Percentiles rank a stretch among this genome's conserved stretches.
phyloP scores from a whole-genome alignment of 2,797 vertebrate species.

The Gouania willdenowi region DNA sequence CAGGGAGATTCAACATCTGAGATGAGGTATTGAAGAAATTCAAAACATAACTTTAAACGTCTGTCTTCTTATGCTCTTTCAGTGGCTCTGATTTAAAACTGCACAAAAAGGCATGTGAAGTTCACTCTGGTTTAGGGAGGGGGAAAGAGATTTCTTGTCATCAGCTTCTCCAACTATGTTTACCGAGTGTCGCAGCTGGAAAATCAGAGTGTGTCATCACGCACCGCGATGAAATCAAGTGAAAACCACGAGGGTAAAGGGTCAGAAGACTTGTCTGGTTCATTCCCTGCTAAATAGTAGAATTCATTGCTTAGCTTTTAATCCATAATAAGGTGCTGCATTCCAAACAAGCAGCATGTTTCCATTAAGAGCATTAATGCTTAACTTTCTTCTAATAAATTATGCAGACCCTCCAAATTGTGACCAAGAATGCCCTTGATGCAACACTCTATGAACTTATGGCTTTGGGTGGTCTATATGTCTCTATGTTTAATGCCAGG shows the following conservation, averaged over 20 bases:
- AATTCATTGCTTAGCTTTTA: constrained; percentile 42
- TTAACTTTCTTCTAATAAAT: constrained; percentile 29
- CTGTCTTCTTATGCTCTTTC: constrained; percentile 37
- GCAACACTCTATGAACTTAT: constrained; percentile 17
- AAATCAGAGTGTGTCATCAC: constrained; percentile 32
- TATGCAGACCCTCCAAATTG: constrained; percentile 48
- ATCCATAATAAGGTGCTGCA: constrained; percentile 47
- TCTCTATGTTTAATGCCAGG: constrained; percentile 42
- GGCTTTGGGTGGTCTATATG: constrained; percentile 60
- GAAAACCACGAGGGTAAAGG: constrained; percentile 1
- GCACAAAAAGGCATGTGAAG: constrained; percentile 50
- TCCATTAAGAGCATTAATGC: constrained; percentile 23
- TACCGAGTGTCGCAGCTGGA: constrained; percentile 32
- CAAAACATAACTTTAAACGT: constrained; percentile 58
- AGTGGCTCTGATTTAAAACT: constrained; percentile 48
- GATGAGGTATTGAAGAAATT: constrained; percentile 45
- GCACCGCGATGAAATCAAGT: constrained; percentile 7
- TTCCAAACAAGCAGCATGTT: constrained; percentile 63
- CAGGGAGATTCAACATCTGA: constrained; percentile 55
- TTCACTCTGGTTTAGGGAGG: constrained; percentile 40
- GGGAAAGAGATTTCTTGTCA: constrained; percentile 23
- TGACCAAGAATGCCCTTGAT: constrained; percentile 29
- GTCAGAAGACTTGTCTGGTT: constrained; percentile 43
- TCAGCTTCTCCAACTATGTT: constrained; percentile 38
- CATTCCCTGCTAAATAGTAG: constrained; percentile 23